Percentiles rank a stretch among this genome's conserved stretches.
Evolutionary conservation across 2,888 invertebrate species (phyloP).

Genomic region (Campopleginae sp.): DNA sequence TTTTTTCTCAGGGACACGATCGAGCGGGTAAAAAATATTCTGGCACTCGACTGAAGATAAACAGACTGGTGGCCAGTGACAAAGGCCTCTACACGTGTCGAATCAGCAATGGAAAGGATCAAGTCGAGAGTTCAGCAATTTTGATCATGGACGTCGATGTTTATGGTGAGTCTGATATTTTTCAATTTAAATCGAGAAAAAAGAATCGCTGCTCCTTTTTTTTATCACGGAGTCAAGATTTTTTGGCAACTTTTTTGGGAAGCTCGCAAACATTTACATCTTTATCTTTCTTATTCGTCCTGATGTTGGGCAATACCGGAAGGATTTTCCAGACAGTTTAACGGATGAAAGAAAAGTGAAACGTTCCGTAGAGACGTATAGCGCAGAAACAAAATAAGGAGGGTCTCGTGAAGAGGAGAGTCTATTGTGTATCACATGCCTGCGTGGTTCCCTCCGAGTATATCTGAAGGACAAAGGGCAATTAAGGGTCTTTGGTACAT

Average conservation of each 20-base stretch:
- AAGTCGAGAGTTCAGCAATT: constrained; percentile 78
- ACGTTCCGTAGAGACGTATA: background rate
- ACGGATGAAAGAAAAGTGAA: constrained; percentile 47
- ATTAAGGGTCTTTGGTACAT: constrained; percentile 39
- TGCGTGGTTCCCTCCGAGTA: constrained; percentile 27
- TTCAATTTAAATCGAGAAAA: background rate
- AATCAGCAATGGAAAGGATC: constrained; percentile 78
- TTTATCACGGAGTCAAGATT: background rate
- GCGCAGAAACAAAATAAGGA: constrained; percentile 26
- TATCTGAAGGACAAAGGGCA: constrained; percentile 32
- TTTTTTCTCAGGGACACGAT: constrained; percentile 74
- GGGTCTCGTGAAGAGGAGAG: background rate
- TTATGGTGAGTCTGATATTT: constrained; percentile 51
- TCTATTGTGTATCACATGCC: constrained; percentile 16
- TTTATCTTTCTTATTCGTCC: constrained; percentile 17
- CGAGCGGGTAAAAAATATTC: constrained; percentile 77
- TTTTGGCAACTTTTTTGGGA: constrained; percentile 1
- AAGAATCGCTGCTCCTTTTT: background rate
- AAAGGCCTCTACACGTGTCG: constrained; percentile 79
- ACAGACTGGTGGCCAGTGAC: constrained; percentile 76
- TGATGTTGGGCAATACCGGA: constrained; percentile 54
- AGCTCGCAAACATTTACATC: constrained; percentile 49
- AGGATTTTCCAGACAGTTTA: constrained; percentile 61
- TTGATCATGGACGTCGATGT: constrained; percentile 71
- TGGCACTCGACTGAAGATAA: constrained; percentile 79